Percentiles rank a stretch among this genome's conserved stretches.
These are phyloP conservation scores for Drosophila novamexicana DNA, from an alignment of 1,140 invertebrate species.

Conservation along the genomic window DNA sequence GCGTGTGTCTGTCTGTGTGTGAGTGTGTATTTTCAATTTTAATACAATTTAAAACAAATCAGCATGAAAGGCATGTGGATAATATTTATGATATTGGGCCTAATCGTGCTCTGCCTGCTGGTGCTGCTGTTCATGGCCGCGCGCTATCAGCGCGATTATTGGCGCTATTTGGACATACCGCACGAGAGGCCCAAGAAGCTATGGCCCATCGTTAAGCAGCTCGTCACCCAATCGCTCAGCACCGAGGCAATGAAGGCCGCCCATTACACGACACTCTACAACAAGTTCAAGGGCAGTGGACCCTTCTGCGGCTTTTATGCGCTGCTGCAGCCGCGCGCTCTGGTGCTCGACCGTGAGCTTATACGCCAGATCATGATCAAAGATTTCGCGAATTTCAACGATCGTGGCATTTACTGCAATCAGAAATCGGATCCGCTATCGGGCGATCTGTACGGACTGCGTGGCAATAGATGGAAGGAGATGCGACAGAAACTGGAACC, in stretches of 20 bases:
- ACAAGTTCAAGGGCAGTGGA: slow-evolving; percentile 73
- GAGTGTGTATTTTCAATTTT: slow-evolving; percentile 3
- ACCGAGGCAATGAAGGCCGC: slow-evolving; percentile 62
- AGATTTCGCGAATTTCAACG: slow-evolving; percentile 87
- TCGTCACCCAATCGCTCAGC: slow-evolving; percentile 59
- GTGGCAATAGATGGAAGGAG: slow-evolving; percentile 86
- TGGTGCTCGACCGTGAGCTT: slow-evolving; percentile 85
- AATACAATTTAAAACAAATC: slow-evolving; percentile 3
- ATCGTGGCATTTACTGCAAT: slow-evolving; percentile 86
- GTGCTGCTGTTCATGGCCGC: slow-evolving; percentile 59
- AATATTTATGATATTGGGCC: slow-evolving; percentile 65
- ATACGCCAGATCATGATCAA: slow-evolving; percentile 86
- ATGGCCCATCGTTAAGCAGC: slow-evolving; percentile 64
- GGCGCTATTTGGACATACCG: slow-evolving; percentile 72
- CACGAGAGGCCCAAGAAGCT: slow-evolving; percentile 73
- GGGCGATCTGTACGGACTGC: slow-evolving; percentile 85
- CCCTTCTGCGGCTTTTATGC: slow-evolving; percentile 80
- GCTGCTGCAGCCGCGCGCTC: slow-evolving; percentile 65
- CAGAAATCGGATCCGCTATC: slow-evolving; percentile 85
- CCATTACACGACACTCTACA: slow-evolving; percentile 64
- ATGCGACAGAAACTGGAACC: slow-evolving; percentile 87
- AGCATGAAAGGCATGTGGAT: slow-evolving; percentile 68
- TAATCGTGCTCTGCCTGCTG: slow-evolving; percentile 63
- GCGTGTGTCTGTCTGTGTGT: neutral
- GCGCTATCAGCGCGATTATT: slow-evolving; percentile 76